phyloP scores from a whole-genome alignment of 2,113 vertebrate genomes.

The Geothlypis trichas region DNA sequence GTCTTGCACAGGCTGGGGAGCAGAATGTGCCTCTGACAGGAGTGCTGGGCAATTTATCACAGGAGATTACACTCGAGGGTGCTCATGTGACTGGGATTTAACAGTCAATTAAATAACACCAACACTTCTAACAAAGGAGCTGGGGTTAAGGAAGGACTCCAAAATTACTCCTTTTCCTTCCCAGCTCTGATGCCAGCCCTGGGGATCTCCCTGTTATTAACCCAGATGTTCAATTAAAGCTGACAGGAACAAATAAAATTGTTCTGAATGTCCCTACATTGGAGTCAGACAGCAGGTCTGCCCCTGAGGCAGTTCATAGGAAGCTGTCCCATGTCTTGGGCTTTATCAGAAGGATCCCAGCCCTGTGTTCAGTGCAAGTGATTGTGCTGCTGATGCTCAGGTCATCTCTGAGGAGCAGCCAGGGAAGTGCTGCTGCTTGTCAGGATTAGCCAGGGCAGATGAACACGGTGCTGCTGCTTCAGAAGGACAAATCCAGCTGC shows the following conservation, averaged over 20 bases:
- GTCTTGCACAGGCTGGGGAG: not conserved
- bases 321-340: not conserved
- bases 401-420: not conserved
- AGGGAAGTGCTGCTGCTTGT: not conserved
- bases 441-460: not conserved
- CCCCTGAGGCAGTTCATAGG: not conserved
- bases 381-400: not conserved
- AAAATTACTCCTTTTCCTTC: conserved; percentile 44
- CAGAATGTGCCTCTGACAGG: not conserved
- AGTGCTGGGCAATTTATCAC: conserved; percentile 28
- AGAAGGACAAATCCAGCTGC: not conserved
- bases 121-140: conserved; percentile 28
- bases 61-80: conserved; percentile 35
- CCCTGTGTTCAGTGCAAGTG: not conserved
- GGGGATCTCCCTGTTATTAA: not conserved
- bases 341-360: not conserved
- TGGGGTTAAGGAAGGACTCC: conserved; percentile 22
- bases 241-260: not conserved
- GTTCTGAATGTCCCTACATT: not conserved
- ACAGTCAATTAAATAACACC: conserved; percentile 50
- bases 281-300: not conserved
- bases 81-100: conserved; percentile 57
- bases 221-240: not conserved
- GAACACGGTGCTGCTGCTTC: not conserved
- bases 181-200: not conserved